Conservation (phyloP, 2,888 invertebrate species). For the Quadriops clusia region DNA sequence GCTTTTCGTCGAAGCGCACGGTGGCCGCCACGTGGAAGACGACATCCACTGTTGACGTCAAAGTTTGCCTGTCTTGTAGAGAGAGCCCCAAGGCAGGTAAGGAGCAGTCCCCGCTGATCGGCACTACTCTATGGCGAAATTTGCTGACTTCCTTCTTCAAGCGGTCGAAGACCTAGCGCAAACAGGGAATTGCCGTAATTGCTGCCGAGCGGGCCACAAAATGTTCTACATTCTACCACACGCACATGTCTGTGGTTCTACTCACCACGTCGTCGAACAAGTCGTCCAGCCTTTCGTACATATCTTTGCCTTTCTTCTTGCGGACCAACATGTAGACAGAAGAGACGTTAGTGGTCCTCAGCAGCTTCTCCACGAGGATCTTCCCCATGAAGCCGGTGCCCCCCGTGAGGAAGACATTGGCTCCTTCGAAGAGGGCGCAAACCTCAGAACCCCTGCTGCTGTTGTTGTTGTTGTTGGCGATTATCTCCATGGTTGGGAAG, state of each 20-base stretch:
- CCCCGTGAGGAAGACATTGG: slow-evolving; percentile 36
- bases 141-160: slow-evolving; percentile 43
- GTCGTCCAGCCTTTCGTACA: slow-evolving; percentile 51
- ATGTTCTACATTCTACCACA: too few relatives aligned
- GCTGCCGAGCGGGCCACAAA: too few relatives aligned
- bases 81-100: slow-evolving; percentile 52
- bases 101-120: slow-evolving; percentile 56
- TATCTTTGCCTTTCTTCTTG: slow-evolving; percentile 49
- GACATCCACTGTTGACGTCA: slow-evolving; percentile 53
- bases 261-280: slow-evolving; percentile 53
- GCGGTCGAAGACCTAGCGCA: slow-evolving; percentile 44
- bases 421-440: slow-evolving; percentile 32
- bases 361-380: slow-evolving; percentile 46
- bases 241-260: slow-evolving; percentile 7
- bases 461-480: too few relatives aligned
- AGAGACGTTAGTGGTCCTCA: slow-evolving; percentile 34
- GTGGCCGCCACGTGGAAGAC: slow-evolving; percentile 88
- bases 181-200: slow-evolving; percentile 16
- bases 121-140: slow-evolving; percentile 54
- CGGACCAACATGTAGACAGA: slow-evolving; percentile 44
- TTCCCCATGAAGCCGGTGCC: slow-evolving; percentile 47
- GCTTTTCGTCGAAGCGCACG: slow-evolving; percentile 75
- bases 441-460: too few relatives aligned
- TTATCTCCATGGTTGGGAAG: too few relatives aligned
- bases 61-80: slow-evolving; percentile 45